Evolutionary conservation across 2,888 invertebrate genomes (phyloP).

Genomic region (Hydropsyche betteni): DNA sequence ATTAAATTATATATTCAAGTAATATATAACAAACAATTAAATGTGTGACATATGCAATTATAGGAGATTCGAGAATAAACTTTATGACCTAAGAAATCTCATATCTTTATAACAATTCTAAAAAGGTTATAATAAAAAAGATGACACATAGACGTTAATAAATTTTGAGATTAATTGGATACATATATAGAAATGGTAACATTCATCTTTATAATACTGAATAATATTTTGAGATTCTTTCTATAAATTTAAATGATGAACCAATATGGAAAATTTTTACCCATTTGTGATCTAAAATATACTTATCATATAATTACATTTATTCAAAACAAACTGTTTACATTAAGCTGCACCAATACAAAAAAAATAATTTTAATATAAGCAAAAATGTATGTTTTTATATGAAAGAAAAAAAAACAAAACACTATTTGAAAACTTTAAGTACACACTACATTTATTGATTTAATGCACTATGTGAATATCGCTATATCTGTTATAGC

Average conservation of each 20-base stretch:
- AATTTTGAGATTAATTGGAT: constrained; percentile 18
- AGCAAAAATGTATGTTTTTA: no score
- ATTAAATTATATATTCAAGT: no score
- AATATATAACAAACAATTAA: no score
- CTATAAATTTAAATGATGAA: not conserved
- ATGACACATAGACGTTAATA: constrained; percentile 7
- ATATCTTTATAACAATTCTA: constrained; percentile 10
- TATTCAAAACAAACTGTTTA: no score
- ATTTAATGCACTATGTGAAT: constrained; percentile 21
- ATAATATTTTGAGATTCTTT: not conserved
- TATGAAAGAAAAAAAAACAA: no score
- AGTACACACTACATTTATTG: not conserved
- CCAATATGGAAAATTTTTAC: not conserved
- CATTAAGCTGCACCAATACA: no score
- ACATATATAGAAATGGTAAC: constrained; percentile 10
- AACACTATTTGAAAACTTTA: no score
- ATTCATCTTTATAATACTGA: constrained; percentile 14
- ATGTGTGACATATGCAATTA: no score
- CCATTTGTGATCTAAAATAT: not conserved
- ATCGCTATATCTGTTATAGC: not conserved
- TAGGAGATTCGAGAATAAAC: no score
- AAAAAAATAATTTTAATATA: no score
- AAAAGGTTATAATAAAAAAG: not conserved
- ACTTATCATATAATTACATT: no score
- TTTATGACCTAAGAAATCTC: no score